Percentiles rank a stretch among this genome's conserved stretches.
phyloP scores from a whole-genome alignment of 2,113 vertebrate species.

The Desmodus rotundus region DNA sequence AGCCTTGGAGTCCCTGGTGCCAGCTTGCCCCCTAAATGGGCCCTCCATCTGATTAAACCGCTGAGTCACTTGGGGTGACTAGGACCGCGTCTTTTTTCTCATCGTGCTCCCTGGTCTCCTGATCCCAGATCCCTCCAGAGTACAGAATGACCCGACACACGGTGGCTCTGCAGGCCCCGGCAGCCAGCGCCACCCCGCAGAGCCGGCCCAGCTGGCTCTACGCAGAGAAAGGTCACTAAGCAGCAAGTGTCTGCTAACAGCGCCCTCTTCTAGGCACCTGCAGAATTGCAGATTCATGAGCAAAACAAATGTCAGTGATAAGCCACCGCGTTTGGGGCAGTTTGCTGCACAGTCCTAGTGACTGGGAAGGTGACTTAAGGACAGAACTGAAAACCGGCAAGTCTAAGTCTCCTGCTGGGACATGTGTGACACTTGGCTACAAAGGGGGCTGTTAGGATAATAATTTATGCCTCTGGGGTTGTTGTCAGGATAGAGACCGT shows the following conservation, averaged over 20 bases:
- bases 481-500: background rate
- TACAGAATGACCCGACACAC: background rate
- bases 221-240: background rate
- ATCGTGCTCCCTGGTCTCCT: background rate
- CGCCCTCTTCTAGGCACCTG: accelerated
- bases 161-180: background rate
- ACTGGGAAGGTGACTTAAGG: background rate
- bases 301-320: background rate
- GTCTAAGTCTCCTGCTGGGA: background rate
- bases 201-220: background rate
- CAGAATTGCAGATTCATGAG: background rate
- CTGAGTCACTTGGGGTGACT: background rate
- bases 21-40: accelerated
- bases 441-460: background rate
- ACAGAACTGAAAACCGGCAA: background rate
- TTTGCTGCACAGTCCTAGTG: background rate
- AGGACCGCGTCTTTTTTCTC: background rate
- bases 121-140: no score
- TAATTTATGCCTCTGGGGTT: accelerated
- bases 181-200: background rate
- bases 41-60: background rate
- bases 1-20: background rate
- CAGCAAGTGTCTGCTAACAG: background rate
- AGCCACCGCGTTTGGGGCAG: background rate
- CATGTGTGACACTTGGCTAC: accelerated